phyloP scores from a whole-genome alignment of 2,888 invertebrate genomes.

The Brachycybe producta region DNA sequence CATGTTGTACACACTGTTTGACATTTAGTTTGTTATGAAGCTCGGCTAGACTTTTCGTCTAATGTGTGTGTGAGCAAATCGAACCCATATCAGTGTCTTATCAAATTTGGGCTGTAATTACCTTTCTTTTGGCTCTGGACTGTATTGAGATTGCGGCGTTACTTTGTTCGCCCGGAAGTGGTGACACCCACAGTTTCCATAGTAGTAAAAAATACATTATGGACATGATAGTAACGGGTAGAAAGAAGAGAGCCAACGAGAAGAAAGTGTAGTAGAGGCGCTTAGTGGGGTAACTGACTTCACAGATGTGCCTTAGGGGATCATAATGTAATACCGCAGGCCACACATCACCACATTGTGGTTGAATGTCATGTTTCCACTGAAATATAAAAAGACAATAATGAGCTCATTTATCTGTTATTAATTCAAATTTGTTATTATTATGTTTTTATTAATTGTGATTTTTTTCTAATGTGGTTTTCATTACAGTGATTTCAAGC shows the following conservation, averaged over 20 bases:
- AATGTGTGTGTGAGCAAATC: too few relatives aligned
- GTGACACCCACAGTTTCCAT: conserved; percentile 33
- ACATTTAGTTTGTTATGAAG: too few relatives aligned
- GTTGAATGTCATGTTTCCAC: conserved; percentile 34
- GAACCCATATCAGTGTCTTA: too few relatives aligned
- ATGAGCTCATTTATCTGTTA: not conserved
- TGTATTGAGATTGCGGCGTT: conserved; percentile 29
- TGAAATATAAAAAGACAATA: conserved; percentile 20
- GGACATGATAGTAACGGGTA: conserved; percentile 35
- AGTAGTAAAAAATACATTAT: conserved; percentile 35
- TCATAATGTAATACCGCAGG: conserved; percentile 21
- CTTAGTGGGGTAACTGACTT: conserved; percentile 23
- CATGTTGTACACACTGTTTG: too few relatives aligned
- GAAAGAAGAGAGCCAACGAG: conserved; percentile 34
- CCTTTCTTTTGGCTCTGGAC: conserved; percentile 26
- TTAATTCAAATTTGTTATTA: not conserved
- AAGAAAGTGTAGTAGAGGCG: conserved; percentile 27
- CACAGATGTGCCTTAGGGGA: conserved; percentile 15
- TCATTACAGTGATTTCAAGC: too few relatives aligned
- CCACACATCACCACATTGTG: conserved; percentile 32
- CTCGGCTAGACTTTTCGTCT: too few relatives aligned
- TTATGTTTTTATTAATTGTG: too few relatives aligned
- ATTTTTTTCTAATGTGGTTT: too few relatives aligned
- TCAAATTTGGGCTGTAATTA: too few relatives aligned
- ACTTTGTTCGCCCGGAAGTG: conserved; percentile 33